Percentiles rank a stretch among this genome's conserved stretches.
phyloP scores from a whole-genome alignment of 2,797 vertebrate genomes.

The Arrhamphus sclerolepis region DNA sequence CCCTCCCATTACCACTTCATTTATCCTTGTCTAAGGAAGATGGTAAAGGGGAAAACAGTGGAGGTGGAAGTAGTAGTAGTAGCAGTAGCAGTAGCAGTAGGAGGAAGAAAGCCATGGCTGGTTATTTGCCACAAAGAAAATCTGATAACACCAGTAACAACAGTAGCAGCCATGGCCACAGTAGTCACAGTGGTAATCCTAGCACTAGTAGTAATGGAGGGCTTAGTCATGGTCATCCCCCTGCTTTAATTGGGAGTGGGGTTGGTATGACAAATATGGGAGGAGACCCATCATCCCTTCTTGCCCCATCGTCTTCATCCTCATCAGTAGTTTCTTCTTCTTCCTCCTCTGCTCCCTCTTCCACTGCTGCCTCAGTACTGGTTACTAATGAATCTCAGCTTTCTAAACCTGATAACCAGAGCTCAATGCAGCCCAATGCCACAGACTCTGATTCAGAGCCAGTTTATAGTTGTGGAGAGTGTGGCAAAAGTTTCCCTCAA shows the following conservation, averaged over 20 bases:
- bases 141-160: conserved; percentile 72
- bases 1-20: conserved; percentile 83
- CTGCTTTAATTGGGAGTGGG: conserved; percentile 79
- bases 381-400: conserved; percentile 83
- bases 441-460: conserved; percentile 81
- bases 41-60: conserved; percentile 79
- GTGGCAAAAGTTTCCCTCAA: conserved; percentile 92
- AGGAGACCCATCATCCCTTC: conserved; percentile 80
- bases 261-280: conserved; percentile 80
- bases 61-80: conserved; percentile 71
- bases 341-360: conserved; percentile 82
- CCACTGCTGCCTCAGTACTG: conserved; percentile 82
- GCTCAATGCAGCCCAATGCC: conserved; percentile 75
- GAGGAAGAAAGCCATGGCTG: conserved; percentile 87
- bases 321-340: conserved; percentile 85
- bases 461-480: conserved; percentile 90
- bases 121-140: conserved; percentile 86
- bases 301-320: conserved; percentile 82
- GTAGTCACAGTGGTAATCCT: conserved; percentile 78
- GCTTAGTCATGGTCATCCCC: conserved; percentile 78
- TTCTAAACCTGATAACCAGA: conserved; percentile 80
- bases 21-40: conserved; percentile 85
- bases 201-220: conserved; percentile 74
- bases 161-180: conserved; percentile 70
- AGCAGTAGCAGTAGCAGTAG: conserved; percentile 76